Conservation (phyloP, 2,113 vertebrate species). For the Capreolus pygargus region DNA sequence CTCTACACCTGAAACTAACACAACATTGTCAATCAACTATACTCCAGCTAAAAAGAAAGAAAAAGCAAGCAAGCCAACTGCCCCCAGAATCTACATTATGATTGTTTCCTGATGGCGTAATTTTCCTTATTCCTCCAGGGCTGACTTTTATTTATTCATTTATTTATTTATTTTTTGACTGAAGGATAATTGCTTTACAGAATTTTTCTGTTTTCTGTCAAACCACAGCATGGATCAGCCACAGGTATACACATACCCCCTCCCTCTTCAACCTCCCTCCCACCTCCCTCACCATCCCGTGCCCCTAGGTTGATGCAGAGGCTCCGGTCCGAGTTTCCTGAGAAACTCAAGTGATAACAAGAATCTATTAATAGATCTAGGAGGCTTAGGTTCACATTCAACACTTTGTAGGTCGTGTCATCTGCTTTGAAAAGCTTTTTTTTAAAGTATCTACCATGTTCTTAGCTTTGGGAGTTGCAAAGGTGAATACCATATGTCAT, state of each 20-base stretch:
- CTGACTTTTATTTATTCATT: neutral
- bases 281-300: neutral
- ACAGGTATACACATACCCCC: neutral
- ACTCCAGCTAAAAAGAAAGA: neutral
- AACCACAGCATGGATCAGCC: neutral
- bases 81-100: neutral
- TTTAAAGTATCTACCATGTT: neutral
- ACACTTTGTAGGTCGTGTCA: neutral
- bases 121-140: neutral
- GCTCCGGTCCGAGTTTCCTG: neutral
- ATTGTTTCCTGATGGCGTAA: neutral
- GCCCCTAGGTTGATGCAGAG: neutral
- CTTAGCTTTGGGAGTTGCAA: neutral
- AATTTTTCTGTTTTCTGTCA: neutral
- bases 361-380: neutral
- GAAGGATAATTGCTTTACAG: neutral
- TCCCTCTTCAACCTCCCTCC: neutral
- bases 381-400: neutral
- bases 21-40: neutral
- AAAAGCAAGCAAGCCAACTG: neutral
- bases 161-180: neutral
- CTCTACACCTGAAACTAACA: neutral
- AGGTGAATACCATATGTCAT: slow-evolving; percentile 19
- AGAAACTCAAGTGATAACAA: neutral
- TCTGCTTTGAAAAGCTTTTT: neutral